Evolutionary conservation across 35 echinoderm and acorn worm species (phyloP).

Genomic region (Patiria miniata): DNA sequence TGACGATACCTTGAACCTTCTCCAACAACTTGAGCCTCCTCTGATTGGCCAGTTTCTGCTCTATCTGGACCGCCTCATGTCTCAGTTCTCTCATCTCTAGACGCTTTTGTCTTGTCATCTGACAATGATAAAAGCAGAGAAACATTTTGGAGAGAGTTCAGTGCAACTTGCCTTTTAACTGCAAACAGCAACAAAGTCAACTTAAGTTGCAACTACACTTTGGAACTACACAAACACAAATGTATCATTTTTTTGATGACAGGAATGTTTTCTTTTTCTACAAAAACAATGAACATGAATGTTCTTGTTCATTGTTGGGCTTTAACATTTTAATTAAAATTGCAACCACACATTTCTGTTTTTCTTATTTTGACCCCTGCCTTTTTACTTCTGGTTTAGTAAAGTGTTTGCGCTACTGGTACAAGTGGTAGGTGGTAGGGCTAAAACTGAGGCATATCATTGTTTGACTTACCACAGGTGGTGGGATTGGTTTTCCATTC

Average conservation of each 20-base stretch:
- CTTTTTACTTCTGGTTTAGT: not conserved
- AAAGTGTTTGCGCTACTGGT: too few relatives aligned
- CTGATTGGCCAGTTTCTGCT: not conserved
- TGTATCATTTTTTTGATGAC: not conserved
- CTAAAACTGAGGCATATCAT: too few relatives aligned
- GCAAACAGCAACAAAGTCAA: too few relatives aligned
- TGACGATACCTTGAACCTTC: slow-evolving; percentile 22
- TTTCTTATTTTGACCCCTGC: not conserved
- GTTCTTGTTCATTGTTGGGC: not conserved
- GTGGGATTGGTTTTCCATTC: slow-evolving; percentile 38
- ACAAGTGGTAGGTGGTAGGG: too few relatives aligned
- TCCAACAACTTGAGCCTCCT: not conserved
- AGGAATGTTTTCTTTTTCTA: not conserved
- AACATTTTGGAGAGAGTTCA: not conserved
- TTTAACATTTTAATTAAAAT: not conserved
- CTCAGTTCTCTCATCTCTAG: not conserved
- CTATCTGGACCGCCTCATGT: not conserved
- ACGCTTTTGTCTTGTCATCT: not conserved
- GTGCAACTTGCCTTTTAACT: too few relatives aligned
- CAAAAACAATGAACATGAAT: not conserved
- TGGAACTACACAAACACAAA: too few relatives aligned
- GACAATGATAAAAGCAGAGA: not conserved
- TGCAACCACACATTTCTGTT: not conserved
- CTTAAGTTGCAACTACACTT: too few relatives aligned
- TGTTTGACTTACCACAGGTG: slow-evolving; percentile 33